A percentile compares a stretch with the other conserved stretches of the same genome.
Conservation (phyloP, 2,888 invertebrate genomes). For the Noctuana brunneofusca region DNA sequence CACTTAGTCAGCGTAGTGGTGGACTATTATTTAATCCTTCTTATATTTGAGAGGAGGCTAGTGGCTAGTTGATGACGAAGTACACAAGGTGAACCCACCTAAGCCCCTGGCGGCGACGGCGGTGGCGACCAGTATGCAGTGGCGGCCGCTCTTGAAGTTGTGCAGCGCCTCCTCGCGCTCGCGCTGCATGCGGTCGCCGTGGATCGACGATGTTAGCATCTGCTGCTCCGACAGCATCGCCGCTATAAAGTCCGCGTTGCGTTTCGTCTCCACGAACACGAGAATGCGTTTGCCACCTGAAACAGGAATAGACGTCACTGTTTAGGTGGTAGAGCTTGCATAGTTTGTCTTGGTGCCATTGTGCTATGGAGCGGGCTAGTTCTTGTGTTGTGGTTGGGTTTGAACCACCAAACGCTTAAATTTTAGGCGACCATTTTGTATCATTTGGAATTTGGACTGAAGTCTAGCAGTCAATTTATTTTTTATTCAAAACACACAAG, state of each 20-base stretch:
- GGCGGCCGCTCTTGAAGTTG: conserved; percentile 91
- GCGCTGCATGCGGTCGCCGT: conserved; percentile 97
- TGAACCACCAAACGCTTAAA: no score
- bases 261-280: conserved; percentile 96
- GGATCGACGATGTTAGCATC: conserved; percentile 97
- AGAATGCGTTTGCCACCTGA: conserved; percentile 83
- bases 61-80: no score
- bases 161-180: conserved; percentile 97
- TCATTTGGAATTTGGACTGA: no score
- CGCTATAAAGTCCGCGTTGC: conserved; percentile 95
- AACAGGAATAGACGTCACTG: not conserved
- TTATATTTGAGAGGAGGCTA: no score
- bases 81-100: conserved; percentile 66
- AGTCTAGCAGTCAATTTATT: no score
- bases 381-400: no score
- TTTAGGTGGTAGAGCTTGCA: not conserved
- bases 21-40: no score
- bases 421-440: no score
- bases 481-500: no score
- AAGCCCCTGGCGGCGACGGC: conserved; percentile 97
- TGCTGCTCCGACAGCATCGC: conserved; percentile 90
- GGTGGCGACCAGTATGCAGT: conserved; percentile 95
- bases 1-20: no score
- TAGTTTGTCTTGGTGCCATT: no score
- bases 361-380: no score